Evolutionary conservation across 2,888 invertebrate species (phyloP), one percentile per base, ranked within the genome.

Genomic region (Netelia melanura): DNA sequence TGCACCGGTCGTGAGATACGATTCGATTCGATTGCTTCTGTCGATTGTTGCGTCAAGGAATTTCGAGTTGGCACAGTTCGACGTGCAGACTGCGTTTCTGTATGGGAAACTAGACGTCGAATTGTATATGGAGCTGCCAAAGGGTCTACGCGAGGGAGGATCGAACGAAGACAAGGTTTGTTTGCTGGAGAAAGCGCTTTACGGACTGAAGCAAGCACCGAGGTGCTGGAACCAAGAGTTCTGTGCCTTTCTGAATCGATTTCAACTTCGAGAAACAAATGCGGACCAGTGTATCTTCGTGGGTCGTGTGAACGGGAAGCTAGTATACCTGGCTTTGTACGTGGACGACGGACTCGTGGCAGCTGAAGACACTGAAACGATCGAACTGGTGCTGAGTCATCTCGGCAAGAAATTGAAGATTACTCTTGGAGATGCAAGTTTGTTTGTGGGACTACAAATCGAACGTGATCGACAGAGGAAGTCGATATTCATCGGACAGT

Each of bases 191-290:
- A 90, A 86, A 85, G 86, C 87, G 61, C 76, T 90, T 14, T 90
- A 90, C 83, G 89, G 90, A 17, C 77, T 90, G 21, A 90, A 90
- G 68, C 89, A 90, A 86, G 84, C 89, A 25, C 88, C 89, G 54
- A 86, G 86, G 67, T 70, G 78, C 44, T 89, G 88, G 86, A 88
- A 90, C 58, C 70, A 86, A 17, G 85, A 81, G 58, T 81, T 89
- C 44, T 61, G 80, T n/a, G 56, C 65, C 25, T 86, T 86, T 54
- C 80, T 89, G 30, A 71, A 38, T 38, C 30, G 17, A 3, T 56
- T 56, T 9, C 1, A 72, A 5, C 58, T 72, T 44, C 10, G 44
- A 1, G 71, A 71, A 8, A 58, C 71, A 0, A 21, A 71, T 8
- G 71, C 71, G 8, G 71, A 71, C 21, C 30, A 43, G 3, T 71